These are phyloP conservation scores for Condylura cristata DNA, from an alignment of 2,113 vertebrate species.

Conservation along the genomic window DNA sequence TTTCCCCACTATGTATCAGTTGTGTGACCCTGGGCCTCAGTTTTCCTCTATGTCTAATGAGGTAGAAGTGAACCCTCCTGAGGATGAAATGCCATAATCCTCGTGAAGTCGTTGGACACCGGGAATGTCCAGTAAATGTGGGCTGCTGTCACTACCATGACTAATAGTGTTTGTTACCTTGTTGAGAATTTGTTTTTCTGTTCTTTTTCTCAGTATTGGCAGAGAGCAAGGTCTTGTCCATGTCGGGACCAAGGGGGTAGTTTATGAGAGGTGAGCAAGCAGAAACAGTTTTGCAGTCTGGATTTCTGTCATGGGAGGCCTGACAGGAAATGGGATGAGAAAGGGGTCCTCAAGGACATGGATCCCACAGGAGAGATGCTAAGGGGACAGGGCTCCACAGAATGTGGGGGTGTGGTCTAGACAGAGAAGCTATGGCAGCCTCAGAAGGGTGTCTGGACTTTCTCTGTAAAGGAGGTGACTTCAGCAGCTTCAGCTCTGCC, in stretches of 20 bases:
- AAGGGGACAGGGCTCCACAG: background rate
- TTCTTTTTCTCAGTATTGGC: background rate
- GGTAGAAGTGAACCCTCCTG: background rate
- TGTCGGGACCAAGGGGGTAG: background rate
- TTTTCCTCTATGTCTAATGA: background rate
- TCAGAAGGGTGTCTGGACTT: background rate
- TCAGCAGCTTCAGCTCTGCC: background rate
- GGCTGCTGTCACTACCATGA: background rate
- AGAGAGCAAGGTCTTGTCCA: background rate
- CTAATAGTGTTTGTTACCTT: background rate
- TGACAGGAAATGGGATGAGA: background rate
- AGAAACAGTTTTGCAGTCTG: background rate
- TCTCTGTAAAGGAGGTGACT: background rate
- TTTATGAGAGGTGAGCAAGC: background rate
- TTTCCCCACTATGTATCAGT: background rate
- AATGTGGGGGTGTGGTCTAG: background rate
- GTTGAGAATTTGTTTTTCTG: background rate
- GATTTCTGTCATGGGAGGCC: background rate
- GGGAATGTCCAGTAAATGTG: background rate
- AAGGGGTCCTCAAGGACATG: background rate
- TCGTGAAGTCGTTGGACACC: background rate
- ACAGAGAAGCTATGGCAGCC: background rate
- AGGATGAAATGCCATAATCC: background rate
- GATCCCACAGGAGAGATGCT: background rate
- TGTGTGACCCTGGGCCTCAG: background rate